phyloP scores from a whole-genome alignment of 2,113 vertebrate species.

The Meles meles region DNA sequence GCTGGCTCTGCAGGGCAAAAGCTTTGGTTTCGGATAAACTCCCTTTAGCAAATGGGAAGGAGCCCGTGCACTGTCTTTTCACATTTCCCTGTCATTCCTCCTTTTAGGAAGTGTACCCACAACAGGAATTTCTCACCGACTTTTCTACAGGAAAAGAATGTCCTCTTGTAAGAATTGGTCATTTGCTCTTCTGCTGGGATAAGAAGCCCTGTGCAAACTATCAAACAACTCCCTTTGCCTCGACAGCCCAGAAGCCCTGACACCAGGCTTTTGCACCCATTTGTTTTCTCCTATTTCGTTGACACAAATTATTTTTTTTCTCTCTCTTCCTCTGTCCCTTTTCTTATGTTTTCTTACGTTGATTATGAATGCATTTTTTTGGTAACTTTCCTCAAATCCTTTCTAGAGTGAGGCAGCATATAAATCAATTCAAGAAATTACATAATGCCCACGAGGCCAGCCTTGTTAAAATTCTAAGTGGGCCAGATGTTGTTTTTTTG shows the following conservation, averaged over 20 bases:
- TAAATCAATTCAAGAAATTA: slow-evolving; percentile 52
- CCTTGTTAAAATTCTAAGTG: neutral
- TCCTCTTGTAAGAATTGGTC: neutral
- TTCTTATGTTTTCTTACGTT: slow-evolving; percentile 5
- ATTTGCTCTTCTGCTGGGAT: too few relatives aligned
- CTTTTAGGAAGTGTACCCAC: neutral
- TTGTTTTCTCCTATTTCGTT: neutral
- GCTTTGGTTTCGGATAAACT: neutral
- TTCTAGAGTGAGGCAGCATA: neutral
- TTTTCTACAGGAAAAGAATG: neutral
- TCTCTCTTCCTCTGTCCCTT: neutral
- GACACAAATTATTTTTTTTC: neutral
- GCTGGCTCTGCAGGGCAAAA: neutral
- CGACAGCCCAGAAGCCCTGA: neutral
- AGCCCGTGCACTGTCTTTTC: neutral
- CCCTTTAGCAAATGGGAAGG: neutral
- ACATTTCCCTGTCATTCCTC: neutral
- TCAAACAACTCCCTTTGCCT: too few relatives aligned
- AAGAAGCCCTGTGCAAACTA: fast-evolving
- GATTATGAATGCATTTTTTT: neutral
- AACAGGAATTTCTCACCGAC: neutral
- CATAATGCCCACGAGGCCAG: neutral
- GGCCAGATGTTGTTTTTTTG: neutral
- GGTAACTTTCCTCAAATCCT: slow-evolving; percentile 5
- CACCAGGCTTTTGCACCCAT: neutral